Evolutionary conservation across 2,113 vertebrate species (phyloP), one percentile per base, ranked within the genome.

Genomic region (Indri indri): DNA sequence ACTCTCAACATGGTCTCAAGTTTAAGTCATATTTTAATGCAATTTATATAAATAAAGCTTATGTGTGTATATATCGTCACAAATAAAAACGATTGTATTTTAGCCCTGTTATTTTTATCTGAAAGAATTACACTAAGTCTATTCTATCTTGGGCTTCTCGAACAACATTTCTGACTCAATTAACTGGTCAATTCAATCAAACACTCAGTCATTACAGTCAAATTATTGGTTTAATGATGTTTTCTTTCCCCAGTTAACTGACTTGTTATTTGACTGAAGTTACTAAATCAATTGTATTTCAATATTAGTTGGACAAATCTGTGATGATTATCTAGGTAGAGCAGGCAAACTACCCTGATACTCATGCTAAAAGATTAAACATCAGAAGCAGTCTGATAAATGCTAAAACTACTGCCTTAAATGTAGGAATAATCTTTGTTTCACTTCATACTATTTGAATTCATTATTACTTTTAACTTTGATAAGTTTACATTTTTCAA

Each of bases 381-480:
- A 88, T 68, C 27, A 68, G 27, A 50, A 86, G 23, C 66, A 88
- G 5, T 16, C 37, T 88, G 74, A 93, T 90, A 95, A 83, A 61
- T 93, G 63, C 7, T 92, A 80, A 90, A 95, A 96, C 27, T 73
- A 37, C 22, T 54, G 20, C 25, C 22, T 68, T 80, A 86, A 76
- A 76, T 85, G 5, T 70, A 73, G 32, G 16, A 70, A 80, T 65
- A 54, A 30, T 22, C 52, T 87, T 96, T 91, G n/a, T 89, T 95
- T 79, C 18, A 89, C 45, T 83, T 91, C n/a, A 91, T 87, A 96
- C 42, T 87, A 79, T 97, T 97, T 97, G 45, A 96, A 88, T 98
- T 97, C 66, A 90, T 98, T 98, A 77, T n/a, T 18, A 83, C 80
- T 32, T 98, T 96, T 84, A 95, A 96, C 23, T 97, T 93, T 90